Evolutionary conservation across 2,888 invertebrate species (phyloP).

Genomic region (Melanargia galathea): DNA sequence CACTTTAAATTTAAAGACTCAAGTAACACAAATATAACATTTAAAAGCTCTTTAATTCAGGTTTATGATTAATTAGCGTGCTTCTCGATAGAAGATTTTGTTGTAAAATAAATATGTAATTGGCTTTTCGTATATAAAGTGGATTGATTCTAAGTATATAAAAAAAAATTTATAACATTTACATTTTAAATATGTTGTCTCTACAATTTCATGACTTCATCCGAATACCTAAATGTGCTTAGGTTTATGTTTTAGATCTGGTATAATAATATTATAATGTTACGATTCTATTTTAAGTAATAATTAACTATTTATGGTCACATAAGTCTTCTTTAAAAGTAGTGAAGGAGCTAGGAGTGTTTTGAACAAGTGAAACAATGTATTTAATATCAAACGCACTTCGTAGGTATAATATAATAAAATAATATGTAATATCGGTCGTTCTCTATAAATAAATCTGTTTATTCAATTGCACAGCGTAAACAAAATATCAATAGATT

Average conservation of each 20-base stretch:
- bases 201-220: not conserved
- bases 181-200: not conserved
- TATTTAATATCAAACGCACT: not conserved
- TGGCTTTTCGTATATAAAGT: conserved; percentile 3
- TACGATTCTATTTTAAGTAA: no score
- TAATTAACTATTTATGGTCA: no score
- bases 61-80: conserved; percentile 10
- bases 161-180: not conserved
- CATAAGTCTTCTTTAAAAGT: no score
- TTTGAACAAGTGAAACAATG: no score
- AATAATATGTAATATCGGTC: not conserved
- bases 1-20: conserved; percentile 13
- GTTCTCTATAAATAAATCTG: not conserved
- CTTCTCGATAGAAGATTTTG: not conserved
- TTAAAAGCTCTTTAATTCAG: conserved; percentile 8
- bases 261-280: no score
- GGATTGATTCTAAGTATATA: not conserved
- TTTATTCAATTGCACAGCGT: conserved; percentile 6
- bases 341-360: no score
- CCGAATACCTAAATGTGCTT: no score
- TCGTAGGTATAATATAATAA: no score
- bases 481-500: conserved; percentile 17
- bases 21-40: conserved; percentile 2
- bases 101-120: not conserved
- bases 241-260: no score